Evolutionary conservation across 2,797 vertebrate species (phyloP).

Genomic region (Halcyon chelicuti): DNA sequence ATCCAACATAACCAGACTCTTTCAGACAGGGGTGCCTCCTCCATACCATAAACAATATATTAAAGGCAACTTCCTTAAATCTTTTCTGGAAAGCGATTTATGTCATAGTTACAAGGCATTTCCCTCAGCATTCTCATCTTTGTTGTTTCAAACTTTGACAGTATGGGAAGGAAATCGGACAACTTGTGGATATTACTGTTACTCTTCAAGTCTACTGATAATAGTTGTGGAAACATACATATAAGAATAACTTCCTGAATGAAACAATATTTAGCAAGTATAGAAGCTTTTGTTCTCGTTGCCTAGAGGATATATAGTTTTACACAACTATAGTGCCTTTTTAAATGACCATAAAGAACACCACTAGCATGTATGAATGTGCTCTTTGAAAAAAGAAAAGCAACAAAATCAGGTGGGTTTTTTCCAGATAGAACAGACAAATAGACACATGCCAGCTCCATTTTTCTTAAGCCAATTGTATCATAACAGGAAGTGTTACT

Average conservation of each 20-base stretch:
- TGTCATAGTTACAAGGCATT: slow-evolving; percentile 77
- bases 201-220: slow-evolving; percentile 77
- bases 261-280: slow-evolving; percentile 81
- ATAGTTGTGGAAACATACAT: slow-evolving; percentile 89
- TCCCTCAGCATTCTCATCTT: slow-evolving; percentile 80
- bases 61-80: slow-evolving; percentile 68
- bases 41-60: slow-evolving; percentile 1
- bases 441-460: neutral
- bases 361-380: neutral
- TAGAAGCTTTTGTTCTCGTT: slow-evolving; percentile 64
- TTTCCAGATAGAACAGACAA: slow-evolving; percentile 13
- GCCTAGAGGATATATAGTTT: slow-evolving; percentile 11
- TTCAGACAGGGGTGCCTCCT: slow-evolving; percentile 2
- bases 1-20: slow-evolving; percentile 1
- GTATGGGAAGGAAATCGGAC: slow-evolving; percentile 82
- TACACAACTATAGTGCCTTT: neutral
- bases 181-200: slow-evolving; percentile 80
- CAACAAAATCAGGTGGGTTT: neutral
- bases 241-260: slow-evolving; percentile 91
- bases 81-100: slow-evolving; percentile 61
- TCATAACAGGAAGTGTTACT: slow-evolving; percentile 74
- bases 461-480: slow-evolving; percentile 38
- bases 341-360: neutral
- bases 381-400: neutral
- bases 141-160: slow-evolving; percentile 82